phyloP scores from a whole-genome alignment of 2,888 invertebrate species.

The Monopis laevigella region DNA sequence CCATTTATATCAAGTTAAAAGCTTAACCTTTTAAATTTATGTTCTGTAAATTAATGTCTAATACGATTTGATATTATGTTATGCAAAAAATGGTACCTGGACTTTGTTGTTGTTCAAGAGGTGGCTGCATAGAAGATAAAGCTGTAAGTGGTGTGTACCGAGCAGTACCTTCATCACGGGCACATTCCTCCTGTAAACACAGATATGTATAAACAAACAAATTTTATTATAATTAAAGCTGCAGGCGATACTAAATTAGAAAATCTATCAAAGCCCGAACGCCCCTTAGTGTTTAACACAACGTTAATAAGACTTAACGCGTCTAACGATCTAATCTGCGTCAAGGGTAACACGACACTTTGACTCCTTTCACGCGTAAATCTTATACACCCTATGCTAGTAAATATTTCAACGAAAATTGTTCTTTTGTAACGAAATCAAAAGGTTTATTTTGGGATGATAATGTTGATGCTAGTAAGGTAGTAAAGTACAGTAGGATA shows the following conservation, averaged over 20 bases:
- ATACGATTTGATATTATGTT: too few species aligned
- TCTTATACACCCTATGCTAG: conserved; percentile 28
- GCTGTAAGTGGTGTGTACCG: conserved; percentile 86
- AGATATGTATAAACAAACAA: too few species aligned
- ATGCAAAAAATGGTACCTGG: too few species aligned
- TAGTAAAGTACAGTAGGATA: conserved; percentile 44
- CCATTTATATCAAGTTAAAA: too few species aligned
- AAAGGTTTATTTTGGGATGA: conserved; percentile 38
- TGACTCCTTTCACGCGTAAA: conserved; percentile 40
- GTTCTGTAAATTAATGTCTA: too few species aligned
- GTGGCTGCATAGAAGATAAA: conserved; percentile 88
- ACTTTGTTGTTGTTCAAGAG: conserved; percentile 64
- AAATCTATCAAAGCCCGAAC: conserved; percentile 19
- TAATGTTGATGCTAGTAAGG: conserved; percentile 27
- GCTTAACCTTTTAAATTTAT: too few species aligned
- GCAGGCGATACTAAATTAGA: neutral
- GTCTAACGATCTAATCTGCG: conserved; percentile 43
- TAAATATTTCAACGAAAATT: conserved; percentile 24
- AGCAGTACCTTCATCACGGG: conserved; percentile 48
- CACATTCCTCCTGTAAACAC: conserved; percentile 50
- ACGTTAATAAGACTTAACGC: conserved; percentile 42
- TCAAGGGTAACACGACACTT: conserved; percentile 36
- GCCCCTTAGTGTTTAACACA: conserved; percentile 26
- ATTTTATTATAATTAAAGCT: neutral
- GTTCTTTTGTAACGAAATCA: conserved; percentile 24